A percentile compares a stretch with the other conserved stretches of the same genome.
Conservation (phyloP, 2,113 vertebrate genomes). For the Platysternon megacephalum region DNA sequence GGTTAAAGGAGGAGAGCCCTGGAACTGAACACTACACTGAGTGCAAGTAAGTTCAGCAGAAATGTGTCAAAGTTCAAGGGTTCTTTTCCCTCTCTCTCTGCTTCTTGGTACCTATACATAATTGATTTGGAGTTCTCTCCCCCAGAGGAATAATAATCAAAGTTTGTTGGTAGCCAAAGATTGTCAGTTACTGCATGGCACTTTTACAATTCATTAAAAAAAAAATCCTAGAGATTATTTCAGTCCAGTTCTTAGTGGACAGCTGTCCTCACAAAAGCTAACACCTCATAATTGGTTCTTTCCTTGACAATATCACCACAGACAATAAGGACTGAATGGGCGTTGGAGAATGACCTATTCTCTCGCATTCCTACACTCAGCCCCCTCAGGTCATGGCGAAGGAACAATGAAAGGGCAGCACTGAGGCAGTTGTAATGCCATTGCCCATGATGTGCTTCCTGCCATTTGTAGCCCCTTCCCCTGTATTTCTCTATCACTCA, state of each 20-base stretch:
- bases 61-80: neutral
- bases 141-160: conserved; percentile 27
- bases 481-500: neutral
- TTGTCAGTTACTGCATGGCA: neutral
- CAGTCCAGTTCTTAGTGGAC: neutral
- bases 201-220: neutral
- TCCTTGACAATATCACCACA: neutral
- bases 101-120: conserved; percentile 27
- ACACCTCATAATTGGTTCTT: neutral
- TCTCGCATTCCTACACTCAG: neutral
- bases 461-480: neutral
- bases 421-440: neutral
- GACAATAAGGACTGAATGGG: neutral
- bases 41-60: conserved; percentile 12
- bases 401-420: rapidly evolving
- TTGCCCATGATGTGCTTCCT: neutral
- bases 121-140: conserved; percentile 6
- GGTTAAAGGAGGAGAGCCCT: neutral
- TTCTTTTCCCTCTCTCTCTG: neutral
- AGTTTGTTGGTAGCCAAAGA: neutral
- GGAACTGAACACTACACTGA: neutral
- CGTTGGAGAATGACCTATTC: neutral
- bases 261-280: neutral
- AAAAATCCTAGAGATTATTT: neutral
- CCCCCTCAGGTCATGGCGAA: neutral